phyloP scores from a whole-genome alignment of 2,113 vertebrate species.

The Neogale vison region DNA sequence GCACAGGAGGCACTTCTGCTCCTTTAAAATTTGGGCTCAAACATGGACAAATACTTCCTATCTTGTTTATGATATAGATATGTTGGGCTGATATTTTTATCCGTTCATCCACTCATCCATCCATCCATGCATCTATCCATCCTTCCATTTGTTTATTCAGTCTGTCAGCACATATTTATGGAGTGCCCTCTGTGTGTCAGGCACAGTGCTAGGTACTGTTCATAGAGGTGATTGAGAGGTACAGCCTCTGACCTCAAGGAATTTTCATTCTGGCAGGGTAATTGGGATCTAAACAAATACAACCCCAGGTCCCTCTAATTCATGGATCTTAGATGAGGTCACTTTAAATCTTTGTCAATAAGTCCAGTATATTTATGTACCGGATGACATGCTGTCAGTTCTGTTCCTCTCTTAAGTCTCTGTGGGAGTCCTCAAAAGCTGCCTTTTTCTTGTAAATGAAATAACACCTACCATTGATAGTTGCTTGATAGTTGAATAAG shows the following conservation, averaged over 20 bases:
- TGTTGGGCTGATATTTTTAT: constrained; percentile 4
- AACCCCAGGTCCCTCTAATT: background rate
- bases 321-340: background rate
- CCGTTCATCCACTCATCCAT: background rate
- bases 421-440: background rate
- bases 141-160: background rate
- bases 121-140: background rate
- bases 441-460: background rate
- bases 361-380: background rate
- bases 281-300: background rate
- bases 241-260: background rate
- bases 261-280: background rate
- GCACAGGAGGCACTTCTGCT: background rate
- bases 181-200: background rate
- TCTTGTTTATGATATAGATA: background rate
- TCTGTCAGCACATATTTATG: background rate
- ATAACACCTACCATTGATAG: background rate
- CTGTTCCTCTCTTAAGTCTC: background rate
- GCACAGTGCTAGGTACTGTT: background rate
- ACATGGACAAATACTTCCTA: background rate
- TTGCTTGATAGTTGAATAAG: constrained; percentile 14
- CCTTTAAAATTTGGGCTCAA: constrained; percentile 20
- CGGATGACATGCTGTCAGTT: background rate
- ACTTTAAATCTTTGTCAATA: background rate
- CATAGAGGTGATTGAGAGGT: background rate